Evolutionary conservation across 2,888 invertebrate species (phyloP), one percentile per base, ranked within the genome.

Genomic region (Chorisops tibialis): DNA sequence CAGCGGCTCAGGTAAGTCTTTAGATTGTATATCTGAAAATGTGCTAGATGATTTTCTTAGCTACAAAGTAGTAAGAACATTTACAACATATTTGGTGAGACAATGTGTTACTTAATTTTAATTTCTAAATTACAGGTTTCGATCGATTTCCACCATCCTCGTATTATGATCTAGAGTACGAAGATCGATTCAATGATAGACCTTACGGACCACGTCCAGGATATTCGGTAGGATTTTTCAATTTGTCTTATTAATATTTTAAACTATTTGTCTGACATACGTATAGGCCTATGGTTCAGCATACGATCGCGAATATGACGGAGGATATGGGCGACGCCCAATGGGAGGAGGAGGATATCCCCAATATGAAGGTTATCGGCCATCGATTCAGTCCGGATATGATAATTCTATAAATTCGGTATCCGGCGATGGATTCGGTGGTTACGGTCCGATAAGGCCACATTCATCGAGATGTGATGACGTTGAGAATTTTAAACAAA

Each of bases 401-500:
- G 76, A 75, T 5, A 76, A 77, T 6, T 71, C 78, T 4, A 74
- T 77, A 16, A 75, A 75, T 9, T 73, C 75, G 22, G 72, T 75
- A 2, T 64, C 63, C 58, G 74, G 79, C 4, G 70, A 69, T 56
- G 71, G 73, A n/a, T 67, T 78, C 2, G 78, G 78, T 0, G 79
- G 78, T 1, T 68, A 74, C 48, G 73, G 70, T 18, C 78, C 74
- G 14, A 69, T 76, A 11, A 79, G 80, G 2, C 79, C 80, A 5
- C 78, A 79, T 37, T 72, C 76, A 4, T 79, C 77, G 38, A 82
- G 90, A 66, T 93, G 93, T 72, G 92, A 92, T 69, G 91, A 91
- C 61, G 83, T 82, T 45, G 91, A 91, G 70, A 87, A 86, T 71
- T 93, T 91, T 74, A 87, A 89, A 74, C 91, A 92, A 81, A 85